Evolutionary conservation across 1,140 invertebrate species (phyloP).

Genomic region (Mercenaria mercenaria): DNA sequence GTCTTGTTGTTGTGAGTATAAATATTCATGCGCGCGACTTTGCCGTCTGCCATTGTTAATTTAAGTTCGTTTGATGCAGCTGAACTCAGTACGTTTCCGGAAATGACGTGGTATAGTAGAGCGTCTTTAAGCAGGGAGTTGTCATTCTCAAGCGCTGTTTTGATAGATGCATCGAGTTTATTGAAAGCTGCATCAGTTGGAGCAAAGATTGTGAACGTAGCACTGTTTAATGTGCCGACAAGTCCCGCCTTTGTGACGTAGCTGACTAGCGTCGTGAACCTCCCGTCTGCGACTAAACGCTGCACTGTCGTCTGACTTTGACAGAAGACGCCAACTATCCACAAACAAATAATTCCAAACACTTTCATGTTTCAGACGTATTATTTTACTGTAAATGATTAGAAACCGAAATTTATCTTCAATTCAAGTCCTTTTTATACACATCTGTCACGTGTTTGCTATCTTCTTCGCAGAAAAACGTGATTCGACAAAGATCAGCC

Average conservation of each 20-base stretch:
- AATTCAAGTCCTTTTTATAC: too few species aligned
- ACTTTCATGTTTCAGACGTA: not conserved
- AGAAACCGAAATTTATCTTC: too few species aligned
- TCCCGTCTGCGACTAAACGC: not conserved
- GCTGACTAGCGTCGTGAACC: not conserved
- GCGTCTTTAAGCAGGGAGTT: conserved; percentile 90
- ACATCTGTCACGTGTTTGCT: too few species aligned
- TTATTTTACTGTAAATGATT: too few species aligned
- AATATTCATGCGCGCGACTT: conserved; percentile 12
- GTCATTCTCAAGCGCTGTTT: conserved; percentile 88
- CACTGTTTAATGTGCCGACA: conserved; percentile 53
- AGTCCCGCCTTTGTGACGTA: not conserved
- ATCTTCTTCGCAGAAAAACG: too few species aligned
- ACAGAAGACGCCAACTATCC: not conserved
- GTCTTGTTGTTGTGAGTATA: conserved; percentile 26
- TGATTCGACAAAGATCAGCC: too few species aligned
- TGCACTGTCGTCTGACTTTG: not conserved
- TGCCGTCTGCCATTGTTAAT: not conserved
- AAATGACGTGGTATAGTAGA: conserved; percentile 91
- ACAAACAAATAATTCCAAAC: not conserved
- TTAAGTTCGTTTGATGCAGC: conserved; percentile 44
- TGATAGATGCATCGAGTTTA: conserved; percentile 88
- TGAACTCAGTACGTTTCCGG: conserved; percentile 3
- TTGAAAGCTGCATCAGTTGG: conserved; percentile 93
- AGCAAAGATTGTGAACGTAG: conserved; percentile 93